A percentile compares a stretch with the other conserved stretches of the same genome.
Evolutionary conservation across 2,113 vertebrate genomes (phyloP).

Genomic region (Bambusicola thoracicus): DNA sequence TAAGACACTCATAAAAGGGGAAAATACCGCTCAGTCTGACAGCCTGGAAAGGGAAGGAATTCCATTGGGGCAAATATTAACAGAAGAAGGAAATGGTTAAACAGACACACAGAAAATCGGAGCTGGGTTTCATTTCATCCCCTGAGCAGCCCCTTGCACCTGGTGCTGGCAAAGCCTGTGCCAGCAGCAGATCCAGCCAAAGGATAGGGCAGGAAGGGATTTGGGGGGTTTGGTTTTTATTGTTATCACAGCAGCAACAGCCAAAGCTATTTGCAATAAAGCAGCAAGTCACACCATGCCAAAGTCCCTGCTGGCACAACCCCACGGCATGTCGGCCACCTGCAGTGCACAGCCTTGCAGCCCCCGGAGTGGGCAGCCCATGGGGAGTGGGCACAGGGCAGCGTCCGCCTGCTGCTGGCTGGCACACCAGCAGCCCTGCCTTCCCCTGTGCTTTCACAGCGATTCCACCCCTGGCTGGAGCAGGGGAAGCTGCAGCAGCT

Average conservation of each 20-base stretch:
- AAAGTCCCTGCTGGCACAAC: not conserved
- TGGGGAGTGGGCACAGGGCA: accelerated
- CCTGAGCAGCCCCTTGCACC: not conserved
- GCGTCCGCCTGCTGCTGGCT: not conserved
- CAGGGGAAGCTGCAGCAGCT: not conserved
- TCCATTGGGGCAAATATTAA: not conserved
- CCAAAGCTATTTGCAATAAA: slow-evolving; percentile 35
- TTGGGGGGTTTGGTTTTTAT: not conserved
- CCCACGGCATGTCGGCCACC: accelerated
- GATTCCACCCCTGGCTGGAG: not conserved
- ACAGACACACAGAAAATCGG: not conserved
- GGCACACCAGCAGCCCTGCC: not conserved
- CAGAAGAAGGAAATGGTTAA: not conserved
- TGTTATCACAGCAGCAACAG: not conserved
- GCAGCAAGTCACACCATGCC: not conserved
- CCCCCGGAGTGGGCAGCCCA: accelerated
- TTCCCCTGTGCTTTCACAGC: accelerated
- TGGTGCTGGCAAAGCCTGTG: not conserved
- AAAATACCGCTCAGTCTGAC: not conserved
- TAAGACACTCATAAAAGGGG: not conserved
- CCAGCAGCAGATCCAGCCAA: not conserved
- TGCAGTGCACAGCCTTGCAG: not conserved
- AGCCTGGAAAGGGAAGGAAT: not conserved
- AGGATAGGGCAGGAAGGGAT: not conserved
- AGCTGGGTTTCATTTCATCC: not conserved